Base-by-base conservation (phyloP, 2,888 invertebrate species). In the Eulithis testata region DNA sequence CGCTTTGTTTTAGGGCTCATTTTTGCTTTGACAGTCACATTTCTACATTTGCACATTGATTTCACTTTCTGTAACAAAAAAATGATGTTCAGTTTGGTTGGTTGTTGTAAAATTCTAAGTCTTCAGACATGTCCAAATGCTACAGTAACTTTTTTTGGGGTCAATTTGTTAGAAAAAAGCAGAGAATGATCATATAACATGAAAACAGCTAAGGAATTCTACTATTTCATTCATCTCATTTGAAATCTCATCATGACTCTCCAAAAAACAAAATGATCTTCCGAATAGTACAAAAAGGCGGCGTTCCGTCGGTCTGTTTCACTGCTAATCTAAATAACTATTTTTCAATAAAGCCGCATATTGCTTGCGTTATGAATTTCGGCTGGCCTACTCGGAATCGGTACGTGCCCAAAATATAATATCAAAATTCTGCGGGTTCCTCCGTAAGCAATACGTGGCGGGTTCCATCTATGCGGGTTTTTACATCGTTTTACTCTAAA, bases 21-120 rank as follows among this genome's bases (percentile, higher is more conserved):
- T 60, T 78, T 80, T 66, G 79, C 76, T 75, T 81, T 87, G 53
- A 90, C 66, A 66, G 84, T 86, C 80, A 91, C 88, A 88, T 89
- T 80, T 84, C 85, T 89, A 84, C 85, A 90, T 88, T 82, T 91
- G 84, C 92, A 92, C 92, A 92, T 92, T 88, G 83, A 87, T 65
- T 68, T 73, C 12, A 58, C 58, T 72, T 73, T 75, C 91, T 92
- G 89, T 0, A 88, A 88, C 85, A 87, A 67, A 56, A 6, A 52
- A 45, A 36, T 44, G n/a, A 11, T 36, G 14, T 11, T 36, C 47
- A 57, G 31, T 31, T 45, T 8, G 27, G 31, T 44, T 52, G 36
- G 21, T 21, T 21, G 21, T 21, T 21, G 21, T 21, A 21, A 21
- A 21, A 2, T 21, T 21, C 21, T 21, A 21, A 21, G 21, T 21